Conservation (phyloP, 2,888 invertebrate genomes). For the Thalpophila matura region DNA sequence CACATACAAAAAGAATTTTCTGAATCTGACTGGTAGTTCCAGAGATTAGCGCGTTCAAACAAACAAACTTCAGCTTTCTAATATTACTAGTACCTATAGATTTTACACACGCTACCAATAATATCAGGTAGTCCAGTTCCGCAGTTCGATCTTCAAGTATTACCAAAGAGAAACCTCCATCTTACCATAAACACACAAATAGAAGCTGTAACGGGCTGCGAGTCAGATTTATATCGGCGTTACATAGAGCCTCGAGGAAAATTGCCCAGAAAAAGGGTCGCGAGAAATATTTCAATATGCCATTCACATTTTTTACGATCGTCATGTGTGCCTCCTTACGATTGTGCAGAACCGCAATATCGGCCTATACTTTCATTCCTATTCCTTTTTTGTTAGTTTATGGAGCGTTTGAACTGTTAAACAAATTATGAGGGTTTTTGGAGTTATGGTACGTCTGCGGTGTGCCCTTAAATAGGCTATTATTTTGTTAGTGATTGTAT, state of each 20-base stretch:
- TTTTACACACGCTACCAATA: not conserved
- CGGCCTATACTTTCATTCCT: slow-evolving; percentile 75
- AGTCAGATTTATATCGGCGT: slow-evolving; percentile 83
- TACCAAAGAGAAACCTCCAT: slow-evolving; percentile 57
- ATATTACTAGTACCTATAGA: no score
- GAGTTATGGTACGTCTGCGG: not conserved
- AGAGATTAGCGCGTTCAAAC: no score
- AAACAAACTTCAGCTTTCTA: no score
- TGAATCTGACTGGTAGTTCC: no score
- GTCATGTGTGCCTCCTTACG: slow-evolving; percentile 84
- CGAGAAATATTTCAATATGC: slow-evolving; percentile 89
- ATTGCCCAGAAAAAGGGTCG: slow-evolving; percentile 85
- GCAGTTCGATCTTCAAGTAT: slow-evolving; percentile 35
- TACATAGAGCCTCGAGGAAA: slow-evolving; percentile 80
- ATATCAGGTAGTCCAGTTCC: slow-evolving; percentile 22
- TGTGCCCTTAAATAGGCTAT: not conserved
- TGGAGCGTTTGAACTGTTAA: slow-evolving; percentile 67
- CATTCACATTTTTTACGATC: slow-evolving; percentile 88
- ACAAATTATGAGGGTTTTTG: slow-evolving; percentile 58
- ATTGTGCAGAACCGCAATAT: slow-evolving; percentile 85
- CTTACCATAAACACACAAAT: slow-evolving; percentile 71
- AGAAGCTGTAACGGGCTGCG: slow-evolving; percentile 74
- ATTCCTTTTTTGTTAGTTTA: slow-evolving; percentile 76
- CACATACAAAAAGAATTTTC: no score
- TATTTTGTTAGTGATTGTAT: not conserved